A percentile compares a stretch with the other conserved stretches of the same genome.
phyloP scores from a whole-genome alignment of 2,797 vertebrate genomes.

The Sciaenops ocellatus region DNA sequence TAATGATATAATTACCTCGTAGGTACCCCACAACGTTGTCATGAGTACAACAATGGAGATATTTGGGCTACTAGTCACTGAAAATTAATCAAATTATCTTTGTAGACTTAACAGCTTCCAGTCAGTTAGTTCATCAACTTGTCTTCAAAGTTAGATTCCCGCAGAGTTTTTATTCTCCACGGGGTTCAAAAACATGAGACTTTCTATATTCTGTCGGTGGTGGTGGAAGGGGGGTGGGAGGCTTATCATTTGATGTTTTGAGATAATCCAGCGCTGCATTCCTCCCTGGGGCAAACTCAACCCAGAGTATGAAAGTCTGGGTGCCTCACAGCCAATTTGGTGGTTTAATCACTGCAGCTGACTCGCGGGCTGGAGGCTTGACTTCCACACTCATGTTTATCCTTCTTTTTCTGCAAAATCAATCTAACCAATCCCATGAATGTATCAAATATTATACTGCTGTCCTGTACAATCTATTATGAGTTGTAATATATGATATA shows the following conservation, averaged over 20 bases:
- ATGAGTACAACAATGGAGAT: constrained; percentile 29
- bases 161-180: constrained; percentile 39
- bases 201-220: constrained; percentile 46
- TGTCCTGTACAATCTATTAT: neutral
- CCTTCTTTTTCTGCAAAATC: neutral
- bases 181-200: constrained; percentile 43
- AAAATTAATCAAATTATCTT: constrained; percentile 48
- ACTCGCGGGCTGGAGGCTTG: constrained; percentile 14
- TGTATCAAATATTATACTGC: neutral
- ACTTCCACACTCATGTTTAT: neutral
- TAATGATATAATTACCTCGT: constrained; percentile 61
- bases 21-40: constrained; percentile 34
- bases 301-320: constrained; percentile 46
- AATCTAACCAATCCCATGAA: neutral
- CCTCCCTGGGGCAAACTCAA: constrained; percentile 41
- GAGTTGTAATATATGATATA: neutral
- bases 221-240: constrained; percentile 4
- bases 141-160: constrained; percentile 34
- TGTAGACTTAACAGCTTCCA: constrained; percentile 9
- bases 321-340: constrained; percentile 23
- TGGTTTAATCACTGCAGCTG: constrained; percentile 36
- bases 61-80: constrained; percentile 25
- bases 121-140: constrained; percentile 34
- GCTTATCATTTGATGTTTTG: constrained; percentile 62
- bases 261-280: constrained; percentile 68